Conservation (phyloP, 2,113 vertebrate genomes). For the Scatophagus argus region DNA sequence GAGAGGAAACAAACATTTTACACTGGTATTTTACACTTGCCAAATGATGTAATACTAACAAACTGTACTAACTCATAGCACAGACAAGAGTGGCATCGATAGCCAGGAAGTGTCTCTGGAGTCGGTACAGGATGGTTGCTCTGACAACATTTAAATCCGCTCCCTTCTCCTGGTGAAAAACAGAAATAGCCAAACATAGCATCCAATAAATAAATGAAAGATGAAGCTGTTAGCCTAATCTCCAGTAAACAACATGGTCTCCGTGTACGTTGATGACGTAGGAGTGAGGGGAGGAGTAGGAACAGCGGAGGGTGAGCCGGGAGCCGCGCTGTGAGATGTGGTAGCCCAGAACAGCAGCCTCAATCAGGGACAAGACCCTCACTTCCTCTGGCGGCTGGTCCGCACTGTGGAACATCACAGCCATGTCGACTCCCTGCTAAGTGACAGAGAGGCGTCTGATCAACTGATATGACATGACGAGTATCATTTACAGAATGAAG, state of each 20-base stretch:
- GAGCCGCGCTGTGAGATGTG: conserved; percentile 30
- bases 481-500: neutral
- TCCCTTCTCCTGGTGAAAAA: conserved; percentile 46
- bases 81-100: conserved; percentile 60
- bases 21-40: neutral
- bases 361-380: neutral
- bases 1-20: neutral
- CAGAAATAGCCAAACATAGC: neutral
- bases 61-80: conserved; percentile 23
- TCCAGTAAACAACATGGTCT: neutral
- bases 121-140: conserved; percentile 47
- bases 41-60: neutral
- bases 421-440: conserved; percentile 20
- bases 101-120: conserved; percentile 34
- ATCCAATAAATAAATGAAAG: neutral
- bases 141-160: conserved; percentile 60
- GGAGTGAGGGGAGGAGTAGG: conserved; percentile 59
- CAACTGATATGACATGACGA: neutral
- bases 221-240: neutral
- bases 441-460: neutral
- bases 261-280: conserved; percentile 48
- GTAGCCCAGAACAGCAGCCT: conserved; percentile 59
- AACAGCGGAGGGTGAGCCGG: conserved; percentile 53
- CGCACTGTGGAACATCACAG: conserved; percentile 47
- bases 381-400: neutral